Conservation (phyloP, 1,140 invertebrate genomes). For the Oscheius sp. region DNA sequence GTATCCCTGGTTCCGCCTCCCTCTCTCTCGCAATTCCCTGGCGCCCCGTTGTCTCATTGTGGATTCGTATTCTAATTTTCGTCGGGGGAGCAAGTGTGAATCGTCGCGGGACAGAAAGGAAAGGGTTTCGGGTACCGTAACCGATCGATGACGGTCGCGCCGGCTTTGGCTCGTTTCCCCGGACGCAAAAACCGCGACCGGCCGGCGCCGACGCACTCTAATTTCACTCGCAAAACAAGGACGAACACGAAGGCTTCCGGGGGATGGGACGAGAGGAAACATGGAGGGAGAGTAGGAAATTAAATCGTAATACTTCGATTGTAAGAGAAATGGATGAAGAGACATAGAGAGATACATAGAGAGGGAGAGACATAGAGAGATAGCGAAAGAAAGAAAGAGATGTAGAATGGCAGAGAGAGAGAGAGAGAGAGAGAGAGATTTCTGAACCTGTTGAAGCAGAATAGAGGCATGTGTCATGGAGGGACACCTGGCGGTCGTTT, state of each 20-base stretch:
- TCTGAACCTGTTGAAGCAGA: too few relatives aligned
- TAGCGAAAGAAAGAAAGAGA: background rate
- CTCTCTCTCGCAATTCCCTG: too few relatives aligned
- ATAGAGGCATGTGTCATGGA: too few relatives aligned
- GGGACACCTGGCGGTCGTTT: too few relatives aligned
- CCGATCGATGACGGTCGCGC: background rate
- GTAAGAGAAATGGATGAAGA: too few relatives aligned
- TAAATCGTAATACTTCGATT: too few relatives aligned
- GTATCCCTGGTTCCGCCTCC: too few relatives aligned
- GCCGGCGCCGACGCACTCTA: constrained; percentile 2
- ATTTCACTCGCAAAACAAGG: background rate
- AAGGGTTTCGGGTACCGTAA: background rate
- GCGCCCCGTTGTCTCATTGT: too few relatives aligned
- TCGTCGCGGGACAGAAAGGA: background rate
- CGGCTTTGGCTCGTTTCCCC: background rate
- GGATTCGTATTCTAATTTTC: too few relatives aligned
- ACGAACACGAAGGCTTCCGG: background rate
- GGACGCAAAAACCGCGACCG: background rate
- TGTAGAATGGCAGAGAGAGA: background rate
- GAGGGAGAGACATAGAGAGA: background rate
- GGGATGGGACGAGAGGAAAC: background rate
- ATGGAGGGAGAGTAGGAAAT: background rate
- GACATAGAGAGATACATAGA: too few relatives aligned
- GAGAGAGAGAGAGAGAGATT: background rate
- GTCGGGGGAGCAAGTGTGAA: background rate